Conservation (phyloP, 2,113 vertebrate species). For the Cygnus buccinator region DNA sequence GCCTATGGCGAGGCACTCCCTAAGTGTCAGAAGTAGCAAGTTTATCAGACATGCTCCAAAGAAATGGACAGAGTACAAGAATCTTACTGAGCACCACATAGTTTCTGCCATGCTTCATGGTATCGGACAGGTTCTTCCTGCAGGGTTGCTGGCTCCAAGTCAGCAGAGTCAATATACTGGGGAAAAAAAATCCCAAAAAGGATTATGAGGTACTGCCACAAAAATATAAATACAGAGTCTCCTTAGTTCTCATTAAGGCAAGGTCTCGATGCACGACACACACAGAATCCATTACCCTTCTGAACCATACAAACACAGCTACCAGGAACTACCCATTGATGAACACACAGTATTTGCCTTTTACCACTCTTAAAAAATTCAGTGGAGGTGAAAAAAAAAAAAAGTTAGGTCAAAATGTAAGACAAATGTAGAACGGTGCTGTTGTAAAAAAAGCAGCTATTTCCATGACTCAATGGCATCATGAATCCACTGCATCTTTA, state of each 20-base stretch:
- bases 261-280: neutral
- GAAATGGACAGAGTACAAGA: neutral
- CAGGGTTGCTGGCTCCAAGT: conserved; percentile 86
- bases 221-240: neutral
- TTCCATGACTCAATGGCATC: neutral
- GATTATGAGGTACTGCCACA: neutral
- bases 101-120: conserved; percentile 97
- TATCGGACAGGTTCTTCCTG: conserved; percentile 94
- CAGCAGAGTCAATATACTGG: conserved; percentile 94
- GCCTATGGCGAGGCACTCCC: neutral
- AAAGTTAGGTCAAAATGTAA: neutral
- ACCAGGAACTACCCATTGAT: neutral
- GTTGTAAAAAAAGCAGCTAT: neutral
- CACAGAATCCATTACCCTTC: neutral
- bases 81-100: conserved; percentile 93
- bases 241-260: neutral
- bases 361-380: neutral
- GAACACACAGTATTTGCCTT: neutral
- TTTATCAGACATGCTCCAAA: neutral
- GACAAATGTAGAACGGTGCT: neutral
- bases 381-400: neutral
- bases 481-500: neutral
- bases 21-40: neutral
- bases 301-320: neutral
- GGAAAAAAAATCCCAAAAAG: neutral